phyloP scores from a whole-genome alignment of 2,113 vertebrate species.

The Cepphus grylle region DNA sequence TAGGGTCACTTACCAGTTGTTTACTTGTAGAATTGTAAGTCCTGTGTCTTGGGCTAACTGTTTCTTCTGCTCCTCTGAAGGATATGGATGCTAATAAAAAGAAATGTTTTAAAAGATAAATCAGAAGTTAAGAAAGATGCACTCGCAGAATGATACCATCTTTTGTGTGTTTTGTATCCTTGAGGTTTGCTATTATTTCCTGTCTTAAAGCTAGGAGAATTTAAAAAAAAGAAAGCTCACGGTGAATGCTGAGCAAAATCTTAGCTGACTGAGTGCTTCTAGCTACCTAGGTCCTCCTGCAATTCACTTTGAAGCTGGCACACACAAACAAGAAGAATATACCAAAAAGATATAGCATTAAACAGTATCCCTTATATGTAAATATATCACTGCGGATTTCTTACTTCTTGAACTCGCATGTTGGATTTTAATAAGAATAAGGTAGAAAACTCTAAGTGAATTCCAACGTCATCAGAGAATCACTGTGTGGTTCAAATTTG shows the following conservation, averaged over 20 bases:
- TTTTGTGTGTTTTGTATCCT: slow-evolving; percentile 39
- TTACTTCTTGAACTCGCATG: background rate
- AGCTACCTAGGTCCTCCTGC: background rate
- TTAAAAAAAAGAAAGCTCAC: background rate
- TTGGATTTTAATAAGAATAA: background rate
- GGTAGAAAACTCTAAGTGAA: background rate
- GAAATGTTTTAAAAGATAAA: slow-evolving; percentile 77
- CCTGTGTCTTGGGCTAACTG: slow-evolving; percentile 99
- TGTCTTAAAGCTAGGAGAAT: background rate
- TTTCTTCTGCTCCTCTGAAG: slow-evolving; percentile 99
- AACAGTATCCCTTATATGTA: background rate
- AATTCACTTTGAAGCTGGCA: background rate
- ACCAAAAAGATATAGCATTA: background rate
- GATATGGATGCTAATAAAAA: slow-evolving; percentile 94
- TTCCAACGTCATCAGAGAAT: background rate
- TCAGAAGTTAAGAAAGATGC: slow-evolving; percentile 74
- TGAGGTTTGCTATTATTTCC: slow-evolving; percentile 47
- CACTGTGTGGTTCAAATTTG: background rate
- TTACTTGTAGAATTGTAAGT: slow-evolving; percentile 99
- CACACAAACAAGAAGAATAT: background rate
- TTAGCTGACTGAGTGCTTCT: background rate
- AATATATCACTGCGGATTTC: background rate
- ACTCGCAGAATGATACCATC: slow-evolving; percentile 69
- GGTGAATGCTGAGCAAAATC: background rate
- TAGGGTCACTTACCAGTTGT: slow-evolving; percentile 96